Conservation (phyloP, 1,140 invertebrate genomes). For the Platyura marginata region DNA sequence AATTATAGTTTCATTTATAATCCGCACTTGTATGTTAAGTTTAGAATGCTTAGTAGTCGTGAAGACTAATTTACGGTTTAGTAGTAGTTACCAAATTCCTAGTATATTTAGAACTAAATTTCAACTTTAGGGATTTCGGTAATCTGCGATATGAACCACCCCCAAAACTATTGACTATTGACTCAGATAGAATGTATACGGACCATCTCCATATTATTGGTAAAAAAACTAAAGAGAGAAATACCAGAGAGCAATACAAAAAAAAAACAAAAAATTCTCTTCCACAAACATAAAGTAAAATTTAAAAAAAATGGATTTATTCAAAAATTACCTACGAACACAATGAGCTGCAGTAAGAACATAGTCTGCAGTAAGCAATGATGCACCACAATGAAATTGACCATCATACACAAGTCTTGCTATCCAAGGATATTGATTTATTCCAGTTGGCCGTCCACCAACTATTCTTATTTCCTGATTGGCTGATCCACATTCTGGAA, state of each 20-base stretch:
- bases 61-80: too few relatives aligned
- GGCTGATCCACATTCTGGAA: slow-evolving; percentile 45
- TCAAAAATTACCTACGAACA: slow-evolving; percentile 32
- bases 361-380: slow-evolving; percentile 53
- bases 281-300: background rate
- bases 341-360: slow-evolving; percentile 51
- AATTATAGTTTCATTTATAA: too few relatives aligned
- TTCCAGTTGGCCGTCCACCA: slow-evolving; percentile 51
- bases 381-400: slow-evolving; percentile 80
- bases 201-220: too few relatives aligned
- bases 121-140: too few relatives aligned
- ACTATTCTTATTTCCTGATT: slow-evolving; percentile 50
- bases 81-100: too few relatives aligned
- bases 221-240: too few relatives aligned
- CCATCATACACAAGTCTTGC: slow-evolving; percentile 64
- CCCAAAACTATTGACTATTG: too few relatives aligned
- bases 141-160: too few relatives aligned
- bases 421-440: slow-evolving; percentile 76
- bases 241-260: background rate
- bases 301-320: background rate
- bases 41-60: too few relatives aligned
- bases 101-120: too few relatives aligned
- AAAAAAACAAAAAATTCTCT: background rate
- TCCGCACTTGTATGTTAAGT: too few relatives aligned
- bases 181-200: too few relatives aligned